phyloP scores from a whole-genome alignment of 2,797 vertebrate genomes.

The Coilia nasus region DNA sequence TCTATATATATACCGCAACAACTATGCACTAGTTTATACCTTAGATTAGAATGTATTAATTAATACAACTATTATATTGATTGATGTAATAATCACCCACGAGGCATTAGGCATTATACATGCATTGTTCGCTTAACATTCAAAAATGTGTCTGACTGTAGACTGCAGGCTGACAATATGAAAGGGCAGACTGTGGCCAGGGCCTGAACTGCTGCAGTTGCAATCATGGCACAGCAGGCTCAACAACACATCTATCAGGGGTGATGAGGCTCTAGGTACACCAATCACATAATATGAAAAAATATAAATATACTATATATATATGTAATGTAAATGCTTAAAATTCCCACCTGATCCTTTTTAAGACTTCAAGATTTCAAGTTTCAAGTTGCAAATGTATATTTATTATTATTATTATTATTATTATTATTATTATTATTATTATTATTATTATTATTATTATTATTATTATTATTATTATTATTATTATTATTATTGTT shows the following conservation, averaged over 20 bases:
- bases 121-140: neutral
- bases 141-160: neutral
- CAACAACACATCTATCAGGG: neutral
- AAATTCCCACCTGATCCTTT: neutral
- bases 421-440: too few species aligned
- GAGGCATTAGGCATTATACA: neutral
- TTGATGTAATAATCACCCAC: neutral
- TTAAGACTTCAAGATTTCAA: neutral
- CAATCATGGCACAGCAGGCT: slow-evolving; percentile 12
- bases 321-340: neutral
- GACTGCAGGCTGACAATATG: neutral
- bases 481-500: too few species aligned
- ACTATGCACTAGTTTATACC: neutral
- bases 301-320: neutral
- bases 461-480: too few species aligned
- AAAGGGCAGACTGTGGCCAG: neutral
- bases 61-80: too few species aligned
- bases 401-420: too few species aligned
- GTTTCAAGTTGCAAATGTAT: too few species aligned
- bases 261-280: neutral
- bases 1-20: neutral
- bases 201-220: neutral
- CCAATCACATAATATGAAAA: neutral
- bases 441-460: too few species aligned
- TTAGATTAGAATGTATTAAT: neutral